A percentile compares a stretch with the other conserved stretches of the same genome.
Conservation (phyloP, 2,113 vertebrate species). For the Loxodonta africana region DNA sequence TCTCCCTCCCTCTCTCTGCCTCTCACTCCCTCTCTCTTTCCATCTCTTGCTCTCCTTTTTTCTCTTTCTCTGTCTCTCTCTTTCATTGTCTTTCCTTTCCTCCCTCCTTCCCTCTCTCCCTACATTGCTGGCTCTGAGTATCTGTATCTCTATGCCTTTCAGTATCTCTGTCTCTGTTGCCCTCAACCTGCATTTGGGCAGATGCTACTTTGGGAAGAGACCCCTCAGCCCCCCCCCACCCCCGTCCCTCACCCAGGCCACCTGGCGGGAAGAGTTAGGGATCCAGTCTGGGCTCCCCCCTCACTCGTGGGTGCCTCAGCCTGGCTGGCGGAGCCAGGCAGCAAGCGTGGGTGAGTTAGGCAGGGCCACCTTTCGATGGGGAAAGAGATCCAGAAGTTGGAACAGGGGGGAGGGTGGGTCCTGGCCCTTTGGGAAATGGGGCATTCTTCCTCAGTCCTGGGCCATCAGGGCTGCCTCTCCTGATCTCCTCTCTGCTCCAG, state of each 20-base stretch:
- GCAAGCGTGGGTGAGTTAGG: conserved; percentile 34
- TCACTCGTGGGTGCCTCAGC: neutral
- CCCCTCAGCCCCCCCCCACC: neutral
- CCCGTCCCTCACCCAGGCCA: neutral
- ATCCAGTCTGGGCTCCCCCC: neutral
- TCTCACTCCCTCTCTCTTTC: no score
- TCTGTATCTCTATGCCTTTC: neutral
- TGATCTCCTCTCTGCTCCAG: neutral
- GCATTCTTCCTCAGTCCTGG: neutral
- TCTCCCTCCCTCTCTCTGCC: neutral
- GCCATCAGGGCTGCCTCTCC: neutral
- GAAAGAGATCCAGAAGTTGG: conserved; percentile 50
- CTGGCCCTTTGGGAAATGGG: conserved; percentile 55
- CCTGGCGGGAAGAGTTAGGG: no score
- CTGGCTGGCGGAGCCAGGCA: neutral
- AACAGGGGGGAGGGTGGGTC: neutral
- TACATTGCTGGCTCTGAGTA: neutral
- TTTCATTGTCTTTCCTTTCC: neutral
- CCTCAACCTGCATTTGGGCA: neutral
- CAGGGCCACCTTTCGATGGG: conserved; percentile 35
- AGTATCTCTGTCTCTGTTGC: neutral
- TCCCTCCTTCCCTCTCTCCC: accelerated
- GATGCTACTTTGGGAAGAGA: neutral
- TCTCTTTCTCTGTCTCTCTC: neutral
- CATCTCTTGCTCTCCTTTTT: neutral